Evolutionary conservation across 1,140 invertebrate species (phyloP).

Genomic region (Drosophila fuyamai): DNA sequence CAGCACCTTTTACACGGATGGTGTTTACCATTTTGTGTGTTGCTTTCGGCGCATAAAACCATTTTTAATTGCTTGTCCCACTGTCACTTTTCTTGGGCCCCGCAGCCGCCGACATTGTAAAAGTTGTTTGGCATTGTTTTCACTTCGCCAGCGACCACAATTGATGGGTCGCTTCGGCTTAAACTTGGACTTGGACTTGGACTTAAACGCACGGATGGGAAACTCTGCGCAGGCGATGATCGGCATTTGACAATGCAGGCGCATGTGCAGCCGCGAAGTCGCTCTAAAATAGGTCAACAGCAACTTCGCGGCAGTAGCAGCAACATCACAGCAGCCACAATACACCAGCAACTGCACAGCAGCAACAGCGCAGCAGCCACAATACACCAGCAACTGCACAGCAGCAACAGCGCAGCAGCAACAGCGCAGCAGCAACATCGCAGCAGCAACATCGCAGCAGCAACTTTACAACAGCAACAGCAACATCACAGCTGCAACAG

Average conservation of each 20-base stretch:
- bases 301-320: slow-evolving; percentile 2
- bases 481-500: too few species aligned
- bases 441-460: neutral
- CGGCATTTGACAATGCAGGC: slow-evolving; percentile 31
- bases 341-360: neutral
- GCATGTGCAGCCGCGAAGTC: slow-evolving; percentile 15
- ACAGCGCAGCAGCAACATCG: neutral
- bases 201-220: slow-evolving; percentile 17
- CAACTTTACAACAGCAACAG: slow-evolving; percentile 1
- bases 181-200: neutral
- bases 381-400: neutral
- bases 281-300: slow-evolving; percentile 30
- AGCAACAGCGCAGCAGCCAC: neutral
- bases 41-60: slow-evolving; percentile 43
- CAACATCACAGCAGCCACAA: slow-evolving; percentile 2
- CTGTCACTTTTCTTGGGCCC: slow-evolving; percentile 69
- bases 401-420: neutral
- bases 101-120: slow-evolving; percentile 59
- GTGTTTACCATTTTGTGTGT: slow-evolving; percentile 44
- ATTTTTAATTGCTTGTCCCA: slow-evolving; percentile 61
- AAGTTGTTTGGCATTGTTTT: slow-evolving; percentile 75
- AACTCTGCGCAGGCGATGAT: slow-evolving; percentile 18
- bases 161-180: slow-evolving; percentile 3
- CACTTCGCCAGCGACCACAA: slow-evolving; percentile 44
- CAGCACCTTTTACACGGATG: slow-evolving; percentile 5